Evolutionary conservation across 2,888 invertebrate genomes (phyloP).

Genomic region (Cryptosula pallasiana): DNA sequence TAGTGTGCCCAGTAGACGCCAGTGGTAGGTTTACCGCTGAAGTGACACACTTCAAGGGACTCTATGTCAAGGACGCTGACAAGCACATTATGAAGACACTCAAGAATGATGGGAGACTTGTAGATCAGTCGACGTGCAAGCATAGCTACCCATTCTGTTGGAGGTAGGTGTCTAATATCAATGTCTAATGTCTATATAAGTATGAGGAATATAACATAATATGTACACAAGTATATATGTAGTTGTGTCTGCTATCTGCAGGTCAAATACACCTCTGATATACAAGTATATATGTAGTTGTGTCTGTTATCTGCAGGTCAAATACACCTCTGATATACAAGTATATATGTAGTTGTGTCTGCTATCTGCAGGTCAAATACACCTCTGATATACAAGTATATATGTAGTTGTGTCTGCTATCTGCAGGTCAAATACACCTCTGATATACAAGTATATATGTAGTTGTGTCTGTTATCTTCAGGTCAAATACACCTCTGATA

Average conservation of each 20-base stretch:
- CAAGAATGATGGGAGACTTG: conserved; percentile 69
- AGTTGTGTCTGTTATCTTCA: too few species aligned
- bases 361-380: too few species aligned
- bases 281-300: not conserved
- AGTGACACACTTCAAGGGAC: conserved; percentile 80
- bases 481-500: too few species aligned
- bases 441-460: too few species aligned
- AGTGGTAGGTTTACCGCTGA: conserved; percentile 78
- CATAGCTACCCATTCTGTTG: conserved; percentile 99
- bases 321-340: too few species aligned
- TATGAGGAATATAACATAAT: too few species aligned
- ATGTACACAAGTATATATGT: not conserved
- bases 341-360: too few species aligned
- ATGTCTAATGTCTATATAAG: too few species aligned
- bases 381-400: too few species aligned
- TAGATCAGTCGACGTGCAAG: conserved; percentile 72
- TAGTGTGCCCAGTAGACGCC: conserved; percentile 87
- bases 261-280: too few species aligned
- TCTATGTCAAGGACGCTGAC: conserved; percentile 95
- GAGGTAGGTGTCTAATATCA: conserved; percentile 59
- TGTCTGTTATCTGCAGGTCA: not conserved
- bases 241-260: not conserved
- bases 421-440: too few species aligned
- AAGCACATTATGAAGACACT: conserved; percentile 82
- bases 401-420: too few species aligned